Percentiles rank a stretch among this genome's conserved stretches.
phyloP scores from a whole-genome alignment of 2,797 vertebrate genomes.

The Tapirus indicus region DNA sequence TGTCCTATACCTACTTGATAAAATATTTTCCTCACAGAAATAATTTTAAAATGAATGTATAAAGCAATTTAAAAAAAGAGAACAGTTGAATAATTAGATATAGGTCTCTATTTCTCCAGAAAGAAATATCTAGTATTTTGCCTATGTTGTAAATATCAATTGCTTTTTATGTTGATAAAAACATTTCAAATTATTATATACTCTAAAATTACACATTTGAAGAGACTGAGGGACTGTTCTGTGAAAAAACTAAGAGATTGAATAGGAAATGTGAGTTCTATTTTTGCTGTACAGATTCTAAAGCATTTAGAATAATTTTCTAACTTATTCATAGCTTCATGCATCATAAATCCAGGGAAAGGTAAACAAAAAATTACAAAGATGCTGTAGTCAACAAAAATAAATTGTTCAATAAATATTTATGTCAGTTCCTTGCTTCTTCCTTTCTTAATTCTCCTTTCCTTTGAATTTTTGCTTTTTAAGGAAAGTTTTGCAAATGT shows the following conservation, averaged over 20 bases:
- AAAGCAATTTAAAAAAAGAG: slow-evolving; percentile 24
- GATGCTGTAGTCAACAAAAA: background rate
- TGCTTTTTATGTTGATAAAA: background rate
- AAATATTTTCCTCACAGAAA: slow-evolving; percentile 43
- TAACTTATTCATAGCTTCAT: slow-evolving; percentile 4
- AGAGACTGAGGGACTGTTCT: background rate
- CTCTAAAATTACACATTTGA: background rate
- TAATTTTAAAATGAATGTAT: background rate
- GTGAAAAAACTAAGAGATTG: background rate
- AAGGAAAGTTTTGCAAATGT: slow-evolving; percentile 20
- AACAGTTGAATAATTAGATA: slow-evolving; percentile 14
- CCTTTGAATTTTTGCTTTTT: slow-evolving; percentile 15
- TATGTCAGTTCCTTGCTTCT: background rate
- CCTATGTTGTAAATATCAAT: slow-evolving; percentile 14
- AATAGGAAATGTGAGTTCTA: background rate
- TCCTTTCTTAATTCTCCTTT: background rate
- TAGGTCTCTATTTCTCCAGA: slow-evolving; percentile 34
- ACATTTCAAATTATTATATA: background rate
- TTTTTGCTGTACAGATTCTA: slow-evolving; percentile 1
- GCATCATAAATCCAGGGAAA: slow-evolving; percentile 2
- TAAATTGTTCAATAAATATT: background rate
- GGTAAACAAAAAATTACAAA: background rate
- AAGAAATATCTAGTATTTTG: slow-evolving; percentile 35
- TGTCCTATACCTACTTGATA: background rate
- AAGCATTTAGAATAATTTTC: slow-evolving; percentile 33